These are phyloP conservation scores for Drosophila multiciliata DNA, from an alignment of 2,888 invertebrate species.

Conservation along the genomic window DNA sequence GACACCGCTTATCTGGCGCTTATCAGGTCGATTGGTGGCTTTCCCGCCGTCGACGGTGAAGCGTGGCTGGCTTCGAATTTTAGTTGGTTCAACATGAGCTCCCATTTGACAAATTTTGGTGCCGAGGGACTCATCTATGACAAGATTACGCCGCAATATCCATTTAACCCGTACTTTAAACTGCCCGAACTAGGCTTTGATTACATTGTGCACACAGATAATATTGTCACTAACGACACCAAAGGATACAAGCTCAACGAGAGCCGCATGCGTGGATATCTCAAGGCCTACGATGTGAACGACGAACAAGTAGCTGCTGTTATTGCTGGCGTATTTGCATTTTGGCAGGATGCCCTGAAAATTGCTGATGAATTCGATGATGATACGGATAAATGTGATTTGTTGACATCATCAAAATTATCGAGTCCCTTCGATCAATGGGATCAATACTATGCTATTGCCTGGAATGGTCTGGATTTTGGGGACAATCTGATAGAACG, in stretches of 20 bases:
- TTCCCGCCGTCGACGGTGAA: slow-evolving; percentile 79
- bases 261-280: slow-evolving; percentile 74
- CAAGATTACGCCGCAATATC: slow-evolving; percentile 59
- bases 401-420: not conserved
- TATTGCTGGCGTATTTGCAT: slow-evolving; percentile 70
- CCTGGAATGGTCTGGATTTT: slow-evolving; percentile 68
- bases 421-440: slow-evolving; percentile 54
- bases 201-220: slow-evolving; percentile 78
- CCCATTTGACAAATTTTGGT: slow-evolving; percentile 79
- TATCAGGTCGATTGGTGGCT: slow-evolving; percentile 80
- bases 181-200: slow-evolving; percentile 81
- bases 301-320: slow-evolving; percentile 55
- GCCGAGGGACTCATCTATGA: slow-evolving; percentile 70
- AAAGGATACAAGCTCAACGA: slow-evolving; percentile 75
- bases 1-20: slow-evolving; percentile 75
- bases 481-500: slow-evolving; percentile 4
- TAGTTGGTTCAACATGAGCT: slow-evolving; percentile 83
- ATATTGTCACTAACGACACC: slow-evolving; percentile 73
- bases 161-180: slow-evolving; percentile 78
- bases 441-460: slow-evolving; percentile 73
- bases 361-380: slow-evolving; percentile 62
- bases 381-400: slow-evolving; percentile 42
- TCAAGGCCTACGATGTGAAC: slow-evolving; percentile 66
- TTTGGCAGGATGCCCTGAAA: slow-evolving; percentile 69
- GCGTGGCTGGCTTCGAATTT: slow-evolving; percentile 75